Base-by-base conservation (phyloP, 2,113 vertebrate genomes). In the Willisornis vidua region DNA sequence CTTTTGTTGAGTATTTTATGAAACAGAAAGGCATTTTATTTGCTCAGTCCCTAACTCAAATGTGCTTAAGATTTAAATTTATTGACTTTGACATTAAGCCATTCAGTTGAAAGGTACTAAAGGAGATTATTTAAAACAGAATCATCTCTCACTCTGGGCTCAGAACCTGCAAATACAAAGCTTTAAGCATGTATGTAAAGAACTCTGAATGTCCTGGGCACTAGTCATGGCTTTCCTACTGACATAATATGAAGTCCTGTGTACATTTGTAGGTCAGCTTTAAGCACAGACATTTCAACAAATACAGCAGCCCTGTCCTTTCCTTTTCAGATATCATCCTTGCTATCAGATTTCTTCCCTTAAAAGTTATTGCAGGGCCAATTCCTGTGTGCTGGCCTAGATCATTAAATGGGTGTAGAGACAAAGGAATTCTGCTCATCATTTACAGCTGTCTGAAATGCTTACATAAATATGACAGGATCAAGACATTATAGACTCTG, bases 251-350 rank as follows among this genome's bases (percentile, higher is more conserved):
- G 20, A 75, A 79, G 28, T 39, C 19, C 14, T 54, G n/a, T 63
- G 5, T 39, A 59, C 7, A 48, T 41, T 66, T 0, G 0, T 29
- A 80, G 19, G 31, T 62, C 63, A 83, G 1, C 12, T 66, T 68
- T 24, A 83, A 46, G 14, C 7, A 12, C 7, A 45, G n/a, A 33
- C 10, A 5, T 57, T 68, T 24, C 41, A 68, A 19, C 9, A 45
- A 6, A 28, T 41, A 52, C 1, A 72, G 6, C 10, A 70, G 10
- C 22, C 7, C 4, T 43, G 1, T 37, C 10, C 29, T 67, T 71
- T 85, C 17, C 17, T 66, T 85, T 72, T 87, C 45, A 52, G 5
- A 17, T 29, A 3, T 10, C 1, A 0, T 37, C 23, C 29, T 72
- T 61, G 49, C 54, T 14, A 54, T 1, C 9, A 43, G 23, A 54